phyloP scores from a whole-genome alignment of 1,140 invertebrate genomes.

The Cydia pomonella region DNA sequence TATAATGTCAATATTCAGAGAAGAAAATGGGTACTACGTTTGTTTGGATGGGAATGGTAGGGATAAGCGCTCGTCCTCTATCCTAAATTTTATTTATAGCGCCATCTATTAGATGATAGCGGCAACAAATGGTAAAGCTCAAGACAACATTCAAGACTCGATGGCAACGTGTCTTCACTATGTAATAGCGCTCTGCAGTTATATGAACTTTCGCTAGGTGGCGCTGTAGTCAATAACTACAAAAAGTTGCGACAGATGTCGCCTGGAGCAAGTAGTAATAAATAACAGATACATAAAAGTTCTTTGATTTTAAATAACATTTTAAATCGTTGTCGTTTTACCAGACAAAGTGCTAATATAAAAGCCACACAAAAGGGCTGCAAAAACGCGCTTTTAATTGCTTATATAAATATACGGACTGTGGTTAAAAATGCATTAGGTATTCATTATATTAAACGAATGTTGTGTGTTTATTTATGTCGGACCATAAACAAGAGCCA shows the following conservation, averaged over 20 bases:
- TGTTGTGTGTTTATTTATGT: no score
- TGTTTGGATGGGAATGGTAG: no score
- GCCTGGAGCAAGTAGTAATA: not conserved
- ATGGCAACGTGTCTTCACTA: not conserved
- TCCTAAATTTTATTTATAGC: not conserved
- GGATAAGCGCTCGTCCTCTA: not conserved
- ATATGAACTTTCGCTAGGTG: not conserved
- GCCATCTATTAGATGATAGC: not conserved
- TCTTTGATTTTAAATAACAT: no score
- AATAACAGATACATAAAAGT: not conserved
- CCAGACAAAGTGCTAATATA: no score
- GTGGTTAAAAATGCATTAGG: no score
- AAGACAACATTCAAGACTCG: not conserved
- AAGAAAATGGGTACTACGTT: not conserved
- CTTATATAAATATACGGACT: no score
- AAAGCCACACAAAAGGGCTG: no score
- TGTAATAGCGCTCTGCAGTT: conserved; percentile 11
- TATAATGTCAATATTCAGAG: no score
- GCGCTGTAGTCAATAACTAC: not conserved
- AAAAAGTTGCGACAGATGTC: not conserved
- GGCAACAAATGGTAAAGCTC: not conserved
- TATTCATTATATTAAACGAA: no score
- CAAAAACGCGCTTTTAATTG: no score
- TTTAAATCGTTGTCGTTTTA: no score
- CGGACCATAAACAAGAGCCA: no score